These are phyloP conservation scores for Limnephilus rhombicus DNA, from an alignment of 2,888 invertebrate genomes.

Conservation along the genomic window DNA sequence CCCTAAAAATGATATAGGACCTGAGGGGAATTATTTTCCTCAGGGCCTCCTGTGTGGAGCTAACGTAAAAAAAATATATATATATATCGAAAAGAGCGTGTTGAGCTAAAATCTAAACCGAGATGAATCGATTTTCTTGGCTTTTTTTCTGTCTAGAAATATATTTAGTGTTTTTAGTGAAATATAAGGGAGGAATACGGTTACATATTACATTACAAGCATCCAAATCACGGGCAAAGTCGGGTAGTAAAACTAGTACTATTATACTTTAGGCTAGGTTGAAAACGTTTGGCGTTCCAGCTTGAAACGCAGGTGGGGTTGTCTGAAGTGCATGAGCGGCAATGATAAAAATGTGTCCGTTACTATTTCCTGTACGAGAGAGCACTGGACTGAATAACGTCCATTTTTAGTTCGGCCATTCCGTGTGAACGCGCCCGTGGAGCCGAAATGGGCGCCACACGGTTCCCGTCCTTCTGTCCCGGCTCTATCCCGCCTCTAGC, in stretches of 20 bases:
- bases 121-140: too few species aligned
- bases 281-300: background rate
- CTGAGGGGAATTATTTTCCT: too few species aligned
- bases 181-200: too few species aligned
- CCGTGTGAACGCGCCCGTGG: conserved; percentile 42
- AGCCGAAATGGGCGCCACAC: conserved; percentile 31
- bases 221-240: background rate
- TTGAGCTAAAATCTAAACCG: too few species aligned
- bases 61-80: too few species aligned
- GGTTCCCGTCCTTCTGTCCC: background rate
- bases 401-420: conserved; percentile 45
- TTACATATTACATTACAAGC: too few species aligned
- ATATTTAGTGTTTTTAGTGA: too few species aligned
- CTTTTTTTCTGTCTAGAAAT: too few species aligned
- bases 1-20: too few species aligned
- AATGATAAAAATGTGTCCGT: conserved; percentile 30
- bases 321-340: background rate
- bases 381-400: conserved; percentile 37
- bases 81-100: too few species aligned
- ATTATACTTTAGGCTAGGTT: background rate
- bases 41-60: too few species aligned
- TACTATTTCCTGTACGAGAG: conserved; percentile 32
- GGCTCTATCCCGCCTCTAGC: background rate
- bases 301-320: background rate
- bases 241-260: background rate